A percentile compares a stretch with the other conserved stretches of the same genome.
Evolutionary conservation across 2,888 invertebrate genomes (phyloP).

Genomic region (Dasysyrphus tricinctus): DNA sequence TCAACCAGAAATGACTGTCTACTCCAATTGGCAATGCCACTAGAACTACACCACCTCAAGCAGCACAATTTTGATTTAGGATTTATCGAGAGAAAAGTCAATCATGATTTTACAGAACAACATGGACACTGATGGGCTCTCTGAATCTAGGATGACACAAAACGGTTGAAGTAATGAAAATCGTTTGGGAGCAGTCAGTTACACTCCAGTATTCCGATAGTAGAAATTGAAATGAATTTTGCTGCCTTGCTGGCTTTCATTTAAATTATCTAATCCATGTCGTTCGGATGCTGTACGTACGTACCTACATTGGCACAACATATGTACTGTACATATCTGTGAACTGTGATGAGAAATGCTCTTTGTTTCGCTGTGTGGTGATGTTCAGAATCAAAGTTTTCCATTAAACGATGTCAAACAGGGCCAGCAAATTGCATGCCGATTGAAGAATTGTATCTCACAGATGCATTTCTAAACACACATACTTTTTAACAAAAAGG

Average conservation of each 20-base stretch:
- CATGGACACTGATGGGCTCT: background rate
- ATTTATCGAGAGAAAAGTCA: conserved; percentile 36
- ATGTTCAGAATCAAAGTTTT: conserved; percentile 52
- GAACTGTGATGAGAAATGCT: conserved; percentile 27
- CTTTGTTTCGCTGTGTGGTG: conserved; percentile 47
- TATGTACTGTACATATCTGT: no score
- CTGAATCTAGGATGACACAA: conserved; percentile 38
- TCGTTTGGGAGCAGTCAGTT: conserved; percentile 53
- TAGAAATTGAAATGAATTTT: conserved; percentile 30
- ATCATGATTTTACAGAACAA: conserved; percentile 38
- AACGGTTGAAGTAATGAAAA: conserved; percentile 68
- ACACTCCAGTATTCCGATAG: conserved; percentile 29
- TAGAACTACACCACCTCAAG: background rate
- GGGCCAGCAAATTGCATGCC: conserved; percentile 31
- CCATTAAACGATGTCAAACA: conserved; percentile 32
- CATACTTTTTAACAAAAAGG: no score
- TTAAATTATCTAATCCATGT: conserved; percentile 18
- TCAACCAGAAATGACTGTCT: conserved; percentile 12
- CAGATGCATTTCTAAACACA: background rate
- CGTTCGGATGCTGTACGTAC: background rate
- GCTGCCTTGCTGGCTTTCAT: conserved; percentile 40
- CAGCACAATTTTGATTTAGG: conserved; percentile 41
- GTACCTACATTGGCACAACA: background rate
- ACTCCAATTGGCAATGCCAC: background rate
- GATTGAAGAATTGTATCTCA: conserved; percentile 13